phyloP scores from a whole-genome alignment of 2,797 vertebrate genomes.

The Leptodactylus fallax region DNA sequence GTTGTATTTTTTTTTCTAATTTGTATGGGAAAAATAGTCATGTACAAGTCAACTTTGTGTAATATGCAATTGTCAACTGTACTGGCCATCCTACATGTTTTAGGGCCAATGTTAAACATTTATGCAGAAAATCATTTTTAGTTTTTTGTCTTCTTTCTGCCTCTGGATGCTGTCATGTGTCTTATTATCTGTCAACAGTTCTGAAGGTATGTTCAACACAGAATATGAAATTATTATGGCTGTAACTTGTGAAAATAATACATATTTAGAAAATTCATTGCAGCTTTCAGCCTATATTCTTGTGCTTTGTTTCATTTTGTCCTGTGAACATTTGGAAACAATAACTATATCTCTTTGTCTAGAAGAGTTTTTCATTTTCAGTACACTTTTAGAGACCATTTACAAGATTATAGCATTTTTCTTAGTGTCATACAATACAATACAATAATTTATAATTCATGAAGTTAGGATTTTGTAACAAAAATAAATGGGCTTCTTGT shows the following conservation, averaged over 20 bases:
- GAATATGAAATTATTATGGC: neutral
- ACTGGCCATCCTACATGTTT: neutral
- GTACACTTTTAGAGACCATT: too few relatives aligned
- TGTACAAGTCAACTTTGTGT: too few relatives aligned
- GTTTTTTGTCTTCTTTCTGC: slow-evolving; percentile 17
- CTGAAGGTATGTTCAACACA: neutral
- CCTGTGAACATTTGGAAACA: neutral
- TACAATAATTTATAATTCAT: too few relatives aligned
- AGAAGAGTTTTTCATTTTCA: too few relatives aligned
- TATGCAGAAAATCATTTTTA: neutral
- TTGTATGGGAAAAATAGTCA: too few relatives aligned
- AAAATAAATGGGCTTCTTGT: too few relatives aligned
- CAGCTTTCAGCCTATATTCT: neutral
- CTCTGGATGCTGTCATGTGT: neutral
- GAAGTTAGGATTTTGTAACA: too few relatives aligned
- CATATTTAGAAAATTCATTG: neutral
- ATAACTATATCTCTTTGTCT: neutral
- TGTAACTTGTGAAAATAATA: neutral
- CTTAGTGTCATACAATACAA: too few relatives aligned
- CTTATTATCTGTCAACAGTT: neutral
- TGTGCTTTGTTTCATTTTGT: neutral
- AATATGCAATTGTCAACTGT: neutral
- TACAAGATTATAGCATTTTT: too few relatives aligned
- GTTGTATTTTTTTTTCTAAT: too few relatives aligned
- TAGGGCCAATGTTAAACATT: neutral